Evolutionary conservation across 2,888 invertebrate species (phyloP).

Genomic region (Oxytorus armatus): DNA sequence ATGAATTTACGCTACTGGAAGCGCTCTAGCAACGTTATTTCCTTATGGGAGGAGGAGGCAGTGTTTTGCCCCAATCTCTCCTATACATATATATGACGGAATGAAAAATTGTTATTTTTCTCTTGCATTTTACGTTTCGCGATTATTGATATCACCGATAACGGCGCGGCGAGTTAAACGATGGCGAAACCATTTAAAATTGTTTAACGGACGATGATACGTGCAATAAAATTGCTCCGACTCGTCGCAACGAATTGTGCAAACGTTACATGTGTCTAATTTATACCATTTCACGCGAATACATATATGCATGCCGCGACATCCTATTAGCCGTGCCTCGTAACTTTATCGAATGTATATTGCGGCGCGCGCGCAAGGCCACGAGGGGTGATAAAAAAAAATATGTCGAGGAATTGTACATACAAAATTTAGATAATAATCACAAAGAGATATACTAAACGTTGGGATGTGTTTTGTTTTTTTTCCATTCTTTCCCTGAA

Average conservation of each 20-base stretch:
- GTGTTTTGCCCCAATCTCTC: too few species aligned
- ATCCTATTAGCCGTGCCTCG: neutral
- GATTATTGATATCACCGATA: constrained; percentile 46
- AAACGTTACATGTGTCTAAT: neutral
- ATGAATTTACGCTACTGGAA: too few species aligned
- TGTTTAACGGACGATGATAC: neutral
- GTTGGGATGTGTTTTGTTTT: neutral
- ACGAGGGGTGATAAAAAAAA: constrained; percentile 6
- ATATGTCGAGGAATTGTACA: neutral
- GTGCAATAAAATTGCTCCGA: constrained; percentile 22
- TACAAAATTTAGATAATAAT: neutral
- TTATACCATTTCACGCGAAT: neutral
- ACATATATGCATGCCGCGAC: too few species aligned
- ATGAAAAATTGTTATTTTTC: constrained; percentile 4
- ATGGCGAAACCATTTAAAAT: constrained; percentile 11
- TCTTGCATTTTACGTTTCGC: constrained; percentile 11
- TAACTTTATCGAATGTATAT: constrained; percentile 12
- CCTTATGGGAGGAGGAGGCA: too few species aligned
- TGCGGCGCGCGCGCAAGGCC: constrained; percentile 1
- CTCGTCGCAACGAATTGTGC: neutral
- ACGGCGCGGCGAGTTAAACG: constrained; percentile 8
- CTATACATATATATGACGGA: neutral
- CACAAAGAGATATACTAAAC: neutral
- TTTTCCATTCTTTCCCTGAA: too few species aligned
- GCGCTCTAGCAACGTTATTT: too few species aligned